Percentiles rank a stretch among this genome's conserved stretches.
phyloP scores from a whole-genome alignment of 2,113 vertebrate genomes.

The Dunckerocampus dactyliophorus region DNA sequence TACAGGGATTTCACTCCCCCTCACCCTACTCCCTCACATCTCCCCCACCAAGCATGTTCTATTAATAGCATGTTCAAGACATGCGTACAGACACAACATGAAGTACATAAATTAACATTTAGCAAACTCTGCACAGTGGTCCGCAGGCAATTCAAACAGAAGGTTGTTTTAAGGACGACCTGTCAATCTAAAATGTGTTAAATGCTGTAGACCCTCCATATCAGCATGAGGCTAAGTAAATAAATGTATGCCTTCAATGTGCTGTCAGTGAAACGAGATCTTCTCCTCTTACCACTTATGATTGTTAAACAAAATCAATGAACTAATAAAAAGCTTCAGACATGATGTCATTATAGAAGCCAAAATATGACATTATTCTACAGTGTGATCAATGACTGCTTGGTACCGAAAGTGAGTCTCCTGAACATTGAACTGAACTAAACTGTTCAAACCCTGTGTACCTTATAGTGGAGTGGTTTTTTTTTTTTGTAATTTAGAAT shows the following conservation, averaged over 20 bases:
- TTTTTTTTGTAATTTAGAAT: background rate
- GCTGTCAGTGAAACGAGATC: background rate
- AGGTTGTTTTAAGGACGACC: conserved; percentile 70
- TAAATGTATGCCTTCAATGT: conserved; percentile 10
- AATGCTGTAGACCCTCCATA: conserved; percentile 20
- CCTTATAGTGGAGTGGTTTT: background rate
- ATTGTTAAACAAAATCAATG: background rate
- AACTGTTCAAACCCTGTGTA: conserved; percentile 15
- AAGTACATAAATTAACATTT: conserved; percentile 69
- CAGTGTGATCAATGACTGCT: no score
- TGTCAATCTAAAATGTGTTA: conserved; percentile 30
- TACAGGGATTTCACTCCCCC: conserved; percentile 36
- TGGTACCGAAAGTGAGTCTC: no score
- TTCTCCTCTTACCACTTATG: background rate
- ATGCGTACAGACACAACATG: conserved; percentile 54
- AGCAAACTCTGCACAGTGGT: conserved; percentile 53
- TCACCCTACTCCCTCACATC: conserved; percentile 23
- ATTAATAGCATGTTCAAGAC: conserved; percentile 60
- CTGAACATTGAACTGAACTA: conserved; percentile 3
- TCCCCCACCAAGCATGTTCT: conserved; percentile 48
- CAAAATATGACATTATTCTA: no score
- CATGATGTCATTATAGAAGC: no score
- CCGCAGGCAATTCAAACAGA: conserved; percentile 55
- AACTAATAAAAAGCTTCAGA: no score
- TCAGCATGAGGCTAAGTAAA: conserved; percentile 9